Evolutionary conservation across 30 jellyfish, hydroid and myxozoan genomes (phyloP).

Genomic region (Clytia hemisphaerica): DNA sequence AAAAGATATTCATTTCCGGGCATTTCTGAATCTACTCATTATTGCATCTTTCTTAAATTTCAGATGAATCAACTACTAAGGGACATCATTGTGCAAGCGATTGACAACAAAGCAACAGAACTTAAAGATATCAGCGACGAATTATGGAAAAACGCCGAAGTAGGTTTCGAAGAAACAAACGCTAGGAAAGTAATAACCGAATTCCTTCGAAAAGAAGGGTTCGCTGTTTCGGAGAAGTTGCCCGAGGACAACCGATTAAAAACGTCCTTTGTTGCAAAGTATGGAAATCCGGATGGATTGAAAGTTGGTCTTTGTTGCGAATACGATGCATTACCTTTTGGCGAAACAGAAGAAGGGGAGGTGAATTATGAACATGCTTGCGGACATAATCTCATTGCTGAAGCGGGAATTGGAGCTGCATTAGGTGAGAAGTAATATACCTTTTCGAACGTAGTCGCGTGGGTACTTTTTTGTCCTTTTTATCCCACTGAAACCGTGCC

Average conservation of each 20-base stretch:
- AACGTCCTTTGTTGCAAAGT: constrained; percentile 61
- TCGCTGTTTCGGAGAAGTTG: constrained; percentile 33
- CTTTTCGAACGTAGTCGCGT: too few species aligned
- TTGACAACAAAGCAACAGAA: constrained; percentile 24
- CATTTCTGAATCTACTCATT: too few species aligned
- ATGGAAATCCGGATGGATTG: constrained; percentile 47
- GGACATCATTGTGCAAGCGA: constrained; percentile 15
- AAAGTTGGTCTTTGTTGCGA: constrained; percentile 63
- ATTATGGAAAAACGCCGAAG: constrained; percentile 60
- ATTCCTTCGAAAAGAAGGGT: constrained; percentile 44
- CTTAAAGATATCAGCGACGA: constrained; percentile 43
- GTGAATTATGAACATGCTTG: constrained; percentile 80
- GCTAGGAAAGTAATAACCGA: constrained; percentile 49
- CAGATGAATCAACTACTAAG: too few species aligned
- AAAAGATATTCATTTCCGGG: too few species aligned
- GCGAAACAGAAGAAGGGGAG: too few species aligned
- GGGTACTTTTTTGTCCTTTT: constrained; percentile 70
- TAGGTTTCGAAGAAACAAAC: constrained; percentile 41
- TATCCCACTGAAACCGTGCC: too few species aligned
- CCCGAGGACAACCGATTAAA: too few species aligned
- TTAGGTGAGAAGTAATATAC: constrained; percentile 67
- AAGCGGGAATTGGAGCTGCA: too few species aligned
- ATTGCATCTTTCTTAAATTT: too few species aligned
- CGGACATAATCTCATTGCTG: constrained; percentile 74
- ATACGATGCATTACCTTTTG: constrained; percentile 74